These are phyloP conservation scores for Ciconia stormi DNA, from an alignment of 2,113 vertebrate species.

Conservation along the genomic window DNA sequence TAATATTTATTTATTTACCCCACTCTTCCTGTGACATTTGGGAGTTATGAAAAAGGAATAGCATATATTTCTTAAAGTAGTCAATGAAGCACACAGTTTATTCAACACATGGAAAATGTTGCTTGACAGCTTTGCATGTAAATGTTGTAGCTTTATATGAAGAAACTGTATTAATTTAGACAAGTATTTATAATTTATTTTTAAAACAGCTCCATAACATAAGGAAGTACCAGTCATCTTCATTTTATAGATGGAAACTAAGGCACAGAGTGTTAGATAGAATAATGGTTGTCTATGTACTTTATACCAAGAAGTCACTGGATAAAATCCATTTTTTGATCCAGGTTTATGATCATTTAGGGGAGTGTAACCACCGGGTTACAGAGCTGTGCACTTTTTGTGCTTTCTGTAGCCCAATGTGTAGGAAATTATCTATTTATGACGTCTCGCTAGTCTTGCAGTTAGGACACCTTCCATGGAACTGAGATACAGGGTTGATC, in stretches of 20 bases:
- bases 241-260: neutral
- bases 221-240: neutral
- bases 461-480: neutral
- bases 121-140: neutral
- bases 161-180: neutral
- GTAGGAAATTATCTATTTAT: neutral
- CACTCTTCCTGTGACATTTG: neutral
- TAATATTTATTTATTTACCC: neutral
- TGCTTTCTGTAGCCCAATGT: neutral
- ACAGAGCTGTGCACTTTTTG: neutral
- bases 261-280: neutral
- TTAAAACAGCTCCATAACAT: neutral
- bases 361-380: rapidly evolving
- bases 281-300: neutral
- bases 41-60: neutral
- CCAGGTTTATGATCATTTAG: neutral
- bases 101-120: neutral
- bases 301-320: neutral
- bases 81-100: neutral
- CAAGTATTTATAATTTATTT: neutral
- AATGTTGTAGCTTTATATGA: neutral
- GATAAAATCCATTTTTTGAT: neutral
- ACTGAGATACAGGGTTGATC: neutral
- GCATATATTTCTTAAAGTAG: neutral
- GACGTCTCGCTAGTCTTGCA: neutral